Base-by-base conservation (phyloP, 1,140 invertebrate genomes). In the Orius insidiosus region DNA sequence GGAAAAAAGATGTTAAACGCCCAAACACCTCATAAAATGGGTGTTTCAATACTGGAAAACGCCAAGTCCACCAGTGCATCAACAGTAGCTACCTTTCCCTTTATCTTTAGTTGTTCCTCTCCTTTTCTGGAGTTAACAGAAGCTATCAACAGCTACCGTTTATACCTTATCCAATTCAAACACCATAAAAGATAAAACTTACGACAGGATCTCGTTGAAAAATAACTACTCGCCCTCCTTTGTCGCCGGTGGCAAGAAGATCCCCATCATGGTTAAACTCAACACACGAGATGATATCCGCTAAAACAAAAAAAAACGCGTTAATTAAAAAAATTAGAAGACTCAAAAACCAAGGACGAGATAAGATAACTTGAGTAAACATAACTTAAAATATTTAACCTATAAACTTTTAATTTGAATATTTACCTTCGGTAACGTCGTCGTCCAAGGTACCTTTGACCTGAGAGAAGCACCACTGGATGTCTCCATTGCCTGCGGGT, bases 181-280 rank as follows among this genome's bases (percentile, higher is more conserved):
- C 24, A 7, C 24, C 3, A 24, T 24, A 24, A 24, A 24, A 24
- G 24, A 24, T 24, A 24, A 39, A 52, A 71, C 71, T 69, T 60
- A 78, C 76, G 63, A 69, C 64, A 49, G 74, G 77, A 65, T 85
- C 81, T 60, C 76, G 77, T 70, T 98, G 94, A 72, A 99, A 99
- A 68, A 99, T 98, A 58, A 99, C 96, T 61, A 99, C 93, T 53
- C 96, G 72, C 47, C 96, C 96, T 43, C 95, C 95, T 69, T 99
- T 99, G 66, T 99, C 96, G 48, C 96, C 96, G 16, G 95, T 98
- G 45, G 96, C 96, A 53, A 99, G 71, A 50, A 98, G 75, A 61
- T 98, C 94, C 31, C 96, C 96, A 73, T 97, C 90, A 60, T 96
- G 85, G 69, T 98, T 98, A 67, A 98, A 99, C 68, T 99, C 94